Percentiles rank a stretch among this genome's conserved stretches.
phyloP scores from a whole-genome alignment of 2,888 invertebrate species.

The Atethmia centrago region DNA sequence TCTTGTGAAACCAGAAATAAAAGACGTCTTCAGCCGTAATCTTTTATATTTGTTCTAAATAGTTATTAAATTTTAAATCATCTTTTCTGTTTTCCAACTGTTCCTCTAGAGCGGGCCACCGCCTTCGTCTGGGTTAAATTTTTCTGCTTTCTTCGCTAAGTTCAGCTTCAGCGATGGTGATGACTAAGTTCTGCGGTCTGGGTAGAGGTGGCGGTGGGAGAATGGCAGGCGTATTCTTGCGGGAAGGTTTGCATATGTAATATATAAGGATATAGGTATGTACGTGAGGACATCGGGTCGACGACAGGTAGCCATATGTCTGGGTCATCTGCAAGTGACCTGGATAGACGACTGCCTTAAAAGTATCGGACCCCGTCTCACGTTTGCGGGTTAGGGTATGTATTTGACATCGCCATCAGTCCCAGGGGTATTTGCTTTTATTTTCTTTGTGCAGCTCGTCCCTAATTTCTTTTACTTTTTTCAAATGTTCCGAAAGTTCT shows the following conservation, averaged over 20 bases:
- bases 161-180: neutral
- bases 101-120: neutral
- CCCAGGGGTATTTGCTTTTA: neutral
- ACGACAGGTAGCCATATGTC: neutral
- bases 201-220: neutral
- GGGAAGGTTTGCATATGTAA: neutral
- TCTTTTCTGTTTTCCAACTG: neutral
- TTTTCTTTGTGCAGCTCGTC: conserved; percentile 18
- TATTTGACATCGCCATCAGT: neutral
- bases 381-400: neutral
- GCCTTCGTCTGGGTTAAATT: neutral
- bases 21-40: conserved; percentile 1
- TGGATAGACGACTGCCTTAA: neutral
- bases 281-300: neutral
- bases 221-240: conserved; percentile 7
- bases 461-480: conserved; percentile 26
- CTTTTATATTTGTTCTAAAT: neutral
- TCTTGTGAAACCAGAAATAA: neutral
- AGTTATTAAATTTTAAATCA: neutral
- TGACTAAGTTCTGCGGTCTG: neutral
- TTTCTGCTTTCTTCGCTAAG: neutral
- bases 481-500: conserved; percentile 27
- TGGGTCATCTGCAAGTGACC: neutral
- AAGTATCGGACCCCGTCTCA: neutral
- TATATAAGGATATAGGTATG: neutral